Percentiles rank a stretch among this genome's conserved stretches.
phyloP scores from a whole-genome alignment of 1,140 invertebrate genomes.

The Procambarus virginalis region DNA sequence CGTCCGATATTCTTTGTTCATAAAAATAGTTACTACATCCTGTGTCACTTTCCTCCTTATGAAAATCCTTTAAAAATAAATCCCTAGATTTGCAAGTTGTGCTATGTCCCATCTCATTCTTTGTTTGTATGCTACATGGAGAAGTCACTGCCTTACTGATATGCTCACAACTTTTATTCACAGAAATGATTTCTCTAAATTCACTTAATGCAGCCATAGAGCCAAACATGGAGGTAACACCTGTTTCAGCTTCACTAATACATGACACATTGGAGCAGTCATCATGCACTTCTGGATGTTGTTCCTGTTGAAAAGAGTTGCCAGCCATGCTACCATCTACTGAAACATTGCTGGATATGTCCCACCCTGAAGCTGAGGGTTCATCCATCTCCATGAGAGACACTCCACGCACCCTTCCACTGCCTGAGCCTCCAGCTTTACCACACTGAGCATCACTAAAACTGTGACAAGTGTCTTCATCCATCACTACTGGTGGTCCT shows the following conservation, averaged over 20 bases:
- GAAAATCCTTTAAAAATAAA: slow-evolving; percentile 52
- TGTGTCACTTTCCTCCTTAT: slow-evolving; percentile 47
- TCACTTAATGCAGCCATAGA: slow-evolving; percentile 62
- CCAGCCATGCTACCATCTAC: slow-evolving; percentile 48
- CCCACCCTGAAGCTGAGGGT: slow-evolving; percentile 69
- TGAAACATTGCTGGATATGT: slow-evolving; percentile 66
- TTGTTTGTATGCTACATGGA: slow-evolving; percentile 6
- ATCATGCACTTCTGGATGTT: slow-evolving; percentile 62
- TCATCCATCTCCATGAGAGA: slow-evolving; percentile 68
- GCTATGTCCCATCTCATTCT: not conserved
- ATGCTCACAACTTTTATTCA: slow-evolving; percentile 22
- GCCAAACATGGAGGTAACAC: slow-evolving; percentile 69
- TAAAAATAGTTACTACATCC: not conserved
- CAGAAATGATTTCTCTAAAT: slow-evolving; percentile 42
- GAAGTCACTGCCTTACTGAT: slow-evolving; percentile 1
- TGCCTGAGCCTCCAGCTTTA: slow-evolving; percentile 40
- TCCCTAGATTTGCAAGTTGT: slow-evolving; percentile 37
- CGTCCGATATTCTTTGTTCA: not conserved
- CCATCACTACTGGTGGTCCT: slow-evolving; percentile 58
- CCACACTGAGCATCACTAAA: slow-evolving; percentile 67
- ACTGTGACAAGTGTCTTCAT: slow-evolving; percentile 70
- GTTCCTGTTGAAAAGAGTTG: slow-evolving; percentile 36
- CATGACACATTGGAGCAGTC: slow-evolving; percentile 67
- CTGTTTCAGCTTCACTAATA: slow-evolving; percentile 67
- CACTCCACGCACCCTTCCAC: slow-evolving; percentile 31